Conservation (phyloP, 2,113 vertebrate species). For the Channa maculata region DNA sequence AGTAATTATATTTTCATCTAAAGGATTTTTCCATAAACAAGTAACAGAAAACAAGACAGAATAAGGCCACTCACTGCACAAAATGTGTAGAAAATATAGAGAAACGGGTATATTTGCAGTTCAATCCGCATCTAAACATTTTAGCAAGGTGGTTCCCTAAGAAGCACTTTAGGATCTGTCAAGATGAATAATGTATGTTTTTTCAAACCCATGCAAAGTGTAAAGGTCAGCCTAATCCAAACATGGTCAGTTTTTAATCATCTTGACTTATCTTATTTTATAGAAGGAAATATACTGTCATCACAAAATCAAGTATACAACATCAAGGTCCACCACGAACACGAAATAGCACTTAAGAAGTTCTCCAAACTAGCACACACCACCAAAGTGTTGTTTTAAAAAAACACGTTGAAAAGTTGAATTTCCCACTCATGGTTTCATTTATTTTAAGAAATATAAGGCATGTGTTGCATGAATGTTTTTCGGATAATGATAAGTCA, state of each 20-base stretch:
- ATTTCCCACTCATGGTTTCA: not conserved
- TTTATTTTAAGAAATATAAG: not conserved
- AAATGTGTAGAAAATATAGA: not conserved
- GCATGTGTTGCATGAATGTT: conserved; percentile 16
- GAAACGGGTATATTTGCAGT: conserved; percentile 1
- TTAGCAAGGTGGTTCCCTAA: not conserved
- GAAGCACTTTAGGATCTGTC: no score
- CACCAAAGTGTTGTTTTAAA: conserved; percentile 1
- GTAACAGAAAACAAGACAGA: conserved; percentile 29
- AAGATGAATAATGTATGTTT: no score
- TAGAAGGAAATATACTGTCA: no score
- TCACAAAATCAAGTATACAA: no score
- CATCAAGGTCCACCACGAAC: no score
- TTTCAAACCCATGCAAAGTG: not conserved
- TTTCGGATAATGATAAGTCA: conserved; percentile 34
- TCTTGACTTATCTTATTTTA: not conserved
- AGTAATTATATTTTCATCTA: conserved; percentile 9
- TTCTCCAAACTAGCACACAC: not conserved
- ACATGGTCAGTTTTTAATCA: not conserved
- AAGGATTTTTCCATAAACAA: not conserved
- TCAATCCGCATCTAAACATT: conserved; percentile 7
- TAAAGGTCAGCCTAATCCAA: not conserved
- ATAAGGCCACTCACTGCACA: conserved; percentile 6
- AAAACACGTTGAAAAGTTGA: conserved; percentile 11
- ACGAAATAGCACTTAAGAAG: no score